phyloP scores from a whole-genome alignment of 2,888 invertebrate species.

The Plagodis pulveraria region DNA sequence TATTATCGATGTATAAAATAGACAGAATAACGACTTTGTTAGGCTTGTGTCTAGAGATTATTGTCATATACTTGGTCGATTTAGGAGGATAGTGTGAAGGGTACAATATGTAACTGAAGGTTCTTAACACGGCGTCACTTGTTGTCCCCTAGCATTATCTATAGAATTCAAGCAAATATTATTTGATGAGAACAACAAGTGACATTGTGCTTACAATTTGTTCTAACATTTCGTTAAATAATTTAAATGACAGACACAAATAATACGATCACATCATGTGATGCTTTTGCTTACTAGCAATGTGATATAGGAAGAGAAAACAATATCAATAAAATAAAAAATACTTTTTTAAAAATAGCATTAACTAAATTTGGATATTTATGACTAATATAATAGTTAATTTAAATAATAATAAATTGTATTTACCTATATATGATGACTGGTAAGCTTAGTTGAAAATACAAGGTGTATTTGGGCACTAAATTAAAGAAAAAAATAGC shows the following conservation, averaged over 20 bases:
- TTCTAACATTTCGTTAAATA: constrained; percentile 52
- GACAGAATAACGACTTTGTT: constrained; percentile 61
- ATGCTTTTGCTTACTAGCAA: constrained; percentile 74
- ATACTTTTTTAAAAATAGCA: constrained; percentile 68
- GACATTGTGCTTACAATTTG: constrained; percentile 44
- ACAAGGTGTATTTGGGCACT: constrained; percentile 78
- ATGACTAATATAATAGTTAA: constrained; percentile 83
- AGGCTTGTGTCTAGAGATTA: constrained; percentile 79
- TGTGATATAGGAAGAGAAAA: constrained; percentile 67
- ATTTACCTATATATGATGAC: constrained; percentile 83
- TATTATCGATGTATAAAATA: constrained; percentile 35
- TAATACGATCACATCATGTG: constrained; percentile 71
- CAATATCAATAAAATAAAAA: constrained; percentile 66
- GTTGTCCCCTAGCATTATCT: constrained; percentile 46
- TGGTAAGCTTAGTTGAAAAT: constrained; percentile 83
- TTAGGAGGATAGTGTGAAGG: constrained; percentile 58
- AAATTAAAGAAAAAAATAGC: constrained; percentile 73
- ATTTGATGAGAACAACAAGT: constrained; percentile 43
- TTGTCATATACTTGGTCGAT: constrained; percentile 82
- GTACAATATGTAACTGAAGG: constrained; percentile 40
- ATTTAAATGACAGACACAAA: constrained; percentile 62
- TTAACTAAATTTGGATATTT: constrained; percentile 85
- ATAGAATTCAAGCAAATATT: constrained; percentile 47
- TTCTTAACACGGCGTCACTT: constrained; percentile 44
- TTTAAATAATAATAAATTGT: constrained; percentile 79